Base-by-base conservation (phyloP, 2,113 vertebrate species). In the Pseudolaguvia tuberculata region DNA sequence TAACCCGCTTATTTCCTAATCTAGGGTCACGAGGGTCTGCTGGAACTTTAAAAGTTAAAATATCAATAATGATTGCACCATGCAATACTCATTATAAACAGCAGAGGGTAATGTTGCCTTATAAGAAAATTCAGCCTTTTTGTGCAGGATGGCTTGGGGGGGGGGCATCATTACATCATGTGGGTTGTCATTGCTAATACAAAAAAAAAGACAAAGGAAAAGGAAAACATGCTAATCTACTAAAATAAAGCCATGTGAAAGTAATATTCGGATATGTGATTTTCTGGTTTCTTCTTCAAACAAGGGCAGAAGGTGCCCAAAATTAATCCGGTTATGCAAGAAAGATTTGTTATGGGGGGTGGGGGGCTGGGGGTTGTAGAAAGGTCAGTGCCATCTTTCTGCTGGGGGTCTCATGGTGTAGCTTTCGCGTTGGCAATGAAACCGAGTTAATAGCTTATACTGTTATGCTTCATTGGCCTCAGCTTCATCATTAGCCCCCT, bases 61-160 rank as follows among this genome's bases (percentile, higher is more conserved):
- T 50, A 15, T 8, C 17, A 21, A n/a, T n/a, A n/a, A n/a, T n/a
- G n/a, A n/a, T n/a, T 8, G 5, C 67, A 8, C 15, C 67, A 53
- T 61, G 65, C 39, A 70, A n/a, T 70, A 47, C 27, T 12, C 8
- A 3, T 4, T 2, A 12, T 27, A 1, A 42, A 9, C 81, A 80
- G 56, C 21, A 83, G 81, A 70, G 71, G 76, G 58, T 65, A 78
- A 62, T 78, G 79, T 70, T 47, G 50, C 1, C 75, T 77, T 21
- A 78, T 57, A 14, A 25, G 25, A 35, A 56, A 72, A 71, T 20
- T 2, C 11, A 14, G 20, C 10, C 21, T 42, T 7, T 1, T 42
- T 10, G n/a, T n/a, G 11, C 2, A 25, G 39, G 14, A 31, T 0
- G 29, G 13, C 39, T 8, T 42, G 9, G 39, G 8, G 20, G 23